Conservation (phyloP, 1,140 invertebrate genomes). For the Aphelinus certus region DNA sequence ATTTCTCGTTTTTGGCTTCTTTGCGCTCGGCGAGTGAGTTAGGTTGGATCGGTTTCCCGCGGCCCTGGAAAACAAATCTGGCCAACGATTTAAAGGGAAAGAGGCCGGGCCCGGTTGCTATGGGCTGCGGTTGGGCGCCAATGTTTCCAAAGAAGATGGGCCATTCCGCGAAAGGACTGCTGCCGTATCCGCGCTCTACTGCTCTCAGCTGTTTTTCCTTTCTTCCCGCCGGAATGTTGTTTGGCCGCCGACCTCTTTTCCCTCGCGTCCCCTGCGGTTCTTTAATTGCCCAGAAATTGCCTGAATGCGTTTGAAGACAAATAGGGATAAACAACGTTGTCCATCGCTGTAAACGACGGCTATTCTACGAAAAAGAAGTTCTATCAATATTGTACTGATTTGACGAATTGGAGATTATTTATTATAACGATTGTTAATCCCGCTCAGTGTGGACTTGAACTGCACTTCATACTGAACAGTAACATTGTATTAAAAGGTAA, state of each 20-base stretch:
- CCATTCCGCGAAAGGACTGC: slow-evolving; percentile 19
- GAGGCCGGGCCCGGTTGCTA: not conserved
- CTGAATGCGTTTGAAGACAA: slow-evolving; percentile 9
- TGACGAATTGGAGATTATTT: no score
- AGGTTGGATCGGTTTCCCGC: not conserved
- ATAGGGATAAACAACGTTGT: slow-evolving; percentile 1
- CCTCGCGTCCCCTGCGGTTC: not conserved
- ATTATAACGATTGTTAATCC: no score
- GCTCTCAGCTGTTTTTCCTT: slow-evolving; percentile 13
- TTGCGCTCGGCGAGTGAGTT: not conserved
- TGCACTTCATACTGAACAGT: no score
- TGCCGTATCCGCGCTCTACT: not conserved
- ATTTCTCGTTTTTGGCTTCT: slow-evolving; percentile 12
- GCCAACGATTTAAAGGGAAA: slow-evolving; percentile 23
- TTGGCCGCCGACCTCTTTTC: not conserved
- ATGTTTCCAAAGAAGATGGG: slow-evolving; percentile 2
- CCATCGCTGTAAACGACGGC: not conserved
- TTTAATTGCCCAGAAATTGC: slow-evolving; percentile 15
- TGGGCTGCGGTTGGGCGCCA: not conserved
- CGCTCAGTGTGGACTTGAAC: no score
- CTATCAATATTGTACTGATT: no score
- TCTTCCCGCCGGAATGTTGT: not conserved
- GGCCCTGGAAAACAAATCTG: slow-evolving; percentile 16
- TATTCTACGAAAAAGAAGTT: not conserved
- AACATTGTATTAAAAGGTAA: no score